Percentiles rank a stretch among this genome's conserved stretches.
These are phyloP conservation scores for Limnodromus scolopaceus DNA, from an alignment of 2,797 vertebrate genomes.

Conservation along the genomic window DNA sequence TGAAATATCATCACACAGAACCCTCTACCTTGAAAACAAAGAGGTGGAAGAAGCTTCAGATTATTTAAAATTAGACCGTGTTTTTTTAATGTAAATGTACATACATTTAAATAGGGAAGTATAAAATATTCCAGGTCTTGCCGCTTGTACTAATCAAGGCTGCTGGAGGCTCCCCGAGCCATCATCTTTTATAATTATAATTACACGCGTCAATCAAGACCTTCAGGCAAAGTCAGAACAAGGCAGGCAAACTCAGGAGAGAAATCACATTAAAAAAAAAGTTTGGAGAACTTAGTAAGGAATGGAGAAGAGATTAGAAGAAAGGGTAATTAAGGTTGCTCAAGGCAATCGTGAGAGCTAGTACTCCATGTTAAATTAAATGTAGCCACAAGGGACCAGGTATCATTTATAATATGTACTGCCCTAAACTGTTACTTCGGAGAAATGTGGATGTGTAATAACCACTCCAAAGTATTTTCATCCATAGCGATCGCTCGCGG, in stretches of 20 bases:
- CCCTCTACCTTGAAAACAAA: neutral
- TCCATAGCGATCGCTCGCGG: neutral
- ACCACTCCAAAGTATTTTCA: conserved; percentile 2
- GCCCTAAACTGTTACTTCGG: conserved; percentile 49
- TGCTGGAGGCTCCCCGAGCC: conserved; percentile 75
- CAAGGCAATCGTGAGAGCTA: conserved; percentile 49
- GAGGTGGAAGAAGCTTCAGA: neutral
- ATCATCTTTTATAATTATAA: conserved; percentile 76
- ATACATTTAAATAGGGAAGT: conserved; percentile 33
- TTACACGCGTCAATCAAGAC: conserved; percentile 77
- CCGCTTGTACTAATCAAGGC: conserved; percentile 69
- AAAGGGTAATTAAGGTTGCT: conserved; percentile 66
- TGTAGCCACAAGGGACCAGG: conserved; percentile 41
- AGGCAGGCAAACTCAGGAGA: conserved; percentile 68
- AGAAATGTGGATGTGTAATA: conserved; percentile 27
- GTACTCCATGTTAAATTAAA: conserved; percentile 63
- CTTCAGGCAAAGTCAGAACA: conserved; percentile 71
- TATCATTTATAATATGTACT: conserved; percentile 42
- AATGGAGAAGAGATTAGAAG: conserved; percentile 50
- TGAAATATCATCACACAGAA: neutral
- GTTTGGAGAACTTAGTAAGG: conserved; percentile 47
- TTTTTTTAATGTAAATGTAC: neutral
- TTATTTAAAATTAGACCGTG: neutral
- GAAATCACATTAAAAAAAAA: conserved; percentile 23
- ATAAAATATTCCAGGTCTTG: conserved; percentile 73